Base-by-base conservation (phyloP, 2,113 vertebrate genomes). In the Sorex araneus region DNA sequence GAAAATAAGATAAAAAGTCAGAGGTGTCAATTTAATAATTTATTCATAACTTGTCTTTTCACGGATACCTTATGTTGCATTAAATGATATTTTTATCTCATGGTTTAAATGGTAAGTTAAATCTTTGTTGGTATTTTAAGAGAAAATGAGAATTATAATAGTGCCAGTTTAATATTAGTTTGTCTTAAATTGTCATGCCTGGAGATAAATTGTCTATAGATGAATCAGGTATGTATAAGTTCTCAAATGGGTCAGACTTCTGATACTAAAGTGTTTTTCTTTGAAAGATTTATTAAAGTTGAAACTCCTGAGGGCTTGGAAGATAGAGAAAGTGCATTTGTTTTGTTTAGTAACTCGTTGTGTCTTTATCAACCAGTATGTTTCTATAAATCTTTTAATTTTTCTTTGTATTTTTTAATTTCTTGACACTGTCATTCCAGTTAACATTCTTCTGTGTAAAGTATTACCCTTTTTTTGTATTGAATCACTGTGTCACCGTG, bases 1-100 rank as follows among this genome's bases (percentile, higher is more conserved):
- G 30, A 36, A 91, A 91, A 84, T 82, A 54, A 82, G 66, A 60
- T 76, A 81, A 91, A 82, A 87, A 80, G 43, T 69, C 81, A 74
- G 66, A 87, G 32, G 69, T 10, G 76, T 93, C 34, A 84, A 19
- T 34, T 90, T 75, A 75, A 47, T 67, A 23, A 32, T 54, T 89
- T 81, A 60, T 40, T 40, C 40, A 40, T 78, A 87, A 64, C 57
- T 86, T 57, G n/a, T 90, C 64, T 94, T 88, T 27, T n/a, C 30
- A 78, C 1, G 87, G 73, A 71, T 5, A 63, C 60, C 69, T 80
- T 15, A 23, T 63, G 18, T 25, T 23, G 16, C 60, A 63, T 23
- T 63, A 23, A 63, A 63, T 63, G 18, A 23, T 23, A 63, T 63
- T 63, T 25, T 63, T 60, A 63, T 63, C 25, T 63, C 18, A 63